A percentile compares a stretch with the other conserved stretches of the same genome.
These are phyloP conservation scores for Tor tambroides DNA, from an alignment of 2,113 vertebrate species.

Conservation along the genomic window DNA sequence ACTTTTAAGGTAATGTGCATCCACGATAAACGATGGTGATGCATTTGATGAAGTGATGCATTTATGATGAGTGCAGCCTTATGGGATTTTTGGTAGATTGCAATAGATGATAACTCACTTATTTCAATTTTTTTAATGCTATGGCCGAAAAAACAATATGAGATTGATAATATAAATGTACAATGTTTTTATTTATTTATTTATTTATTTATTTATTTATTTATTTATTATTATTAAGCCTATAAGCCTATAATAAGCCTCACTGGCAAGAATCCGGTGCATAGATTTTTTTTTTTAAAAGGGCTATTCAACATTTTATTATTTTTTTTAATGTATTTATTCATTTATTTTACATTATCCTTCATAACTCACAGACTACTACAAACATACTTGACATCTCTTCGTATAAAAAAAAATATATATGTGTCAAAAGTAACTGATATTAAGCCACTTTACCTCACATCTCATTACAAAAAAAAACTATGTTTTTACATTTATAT, in stretches of 20 bases:
- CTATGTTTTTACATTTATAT: not conserved
- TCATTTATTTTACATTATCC: too few species aligned
- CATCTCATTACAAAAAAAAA: not conserved
- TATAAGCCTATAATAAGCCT: not conserved
- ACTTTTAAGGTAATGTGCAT: not conserved
- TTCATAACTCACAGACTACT: too few species aligned
- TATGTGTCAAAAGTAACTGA: not conserved
- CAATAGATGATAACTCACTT: not conserved
- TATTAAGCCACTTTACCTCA: not conserved
- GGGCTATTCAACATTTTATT: not conserved
- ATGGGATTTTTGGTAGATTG: not conserved
- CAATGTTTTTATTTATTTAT: too few species aligned
- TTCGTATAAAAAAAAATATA: not conserved
- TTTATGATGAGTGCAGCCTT: not conserved
- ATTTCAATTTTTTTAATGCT: not conserved
- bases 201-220: not conserved
- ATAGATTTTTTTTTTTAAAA: not conserved
- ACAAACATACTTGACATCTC: not conserved
- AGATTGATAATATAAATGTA: not conserved
- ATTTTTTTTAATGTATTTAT: too few species aligned
- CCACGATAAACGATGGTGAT: not conserved
- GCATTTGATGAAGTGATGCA: not conserved
- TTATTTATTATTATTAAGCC: not conserved
- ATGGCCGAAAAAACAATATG: not conserved
- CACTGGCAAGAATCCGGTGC: not conserved